A percentile compares a stretch with the other conserved stretches of the same genome.
phyloP scores from a whole-genome alignment of 2,113 vertebrate genomes.

The Xiphias gladius region DNA sequence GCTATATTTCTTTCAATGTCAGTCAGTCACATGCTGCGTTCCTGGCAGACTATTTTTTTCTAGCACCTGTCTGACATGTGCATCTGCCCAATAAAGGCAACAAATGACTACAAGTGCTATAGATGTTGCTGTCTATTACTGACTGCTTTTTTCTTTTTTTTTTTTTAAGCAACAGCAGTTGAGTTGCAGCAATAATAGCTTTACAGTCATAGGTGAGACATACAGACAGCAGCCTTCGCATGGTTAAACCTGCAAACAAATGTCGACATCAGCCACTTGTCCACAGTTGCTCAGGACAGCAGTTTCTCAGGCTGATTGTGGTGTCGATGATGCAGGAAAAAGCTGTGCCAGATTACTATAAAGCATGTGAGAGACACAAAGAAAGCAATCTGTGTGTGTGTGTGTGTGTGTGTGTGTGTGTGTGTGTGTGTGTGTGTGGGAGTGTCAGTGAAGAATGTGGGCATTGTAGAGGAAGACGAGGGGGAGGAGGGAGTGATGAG shows the following conservation, averaged over 20 bases:
- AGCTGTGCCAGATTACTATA: slow-evolving; percentile 33
- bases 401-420: background rate
- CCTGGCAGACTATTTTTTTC: slow-evolving; percentile 1
- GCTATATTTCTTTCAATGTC: background rate
- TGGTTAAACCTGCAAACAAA: slow-evolving; percentile 6
- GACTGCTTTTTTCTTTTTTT: too few species aligned
- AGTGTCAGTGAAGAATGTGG: slow-evolving; percentile 48
- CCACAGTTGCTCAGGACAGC: slow-evolving; percentile 15
- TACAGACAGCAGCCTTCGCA: background rate
- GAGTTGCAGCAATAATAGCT: slow-evolving; percentile 27
- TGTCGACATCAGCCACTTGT: background rate
- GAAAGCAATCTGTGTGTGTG: slow-evolving; percentile 32
- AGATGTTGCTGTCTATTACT: slow-evolving; percentile 1
- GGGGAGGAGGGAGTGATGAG: slow-evolving; percentile 42
- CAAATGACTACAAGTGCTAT: background rate
- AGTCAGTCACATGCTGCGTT: slow-evolving; percentile 25
- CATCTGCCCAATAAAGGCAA: slow-evolving; percentile 25
- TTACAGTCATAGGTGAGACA: background rate
- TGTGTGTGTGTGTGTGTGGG: background rate
- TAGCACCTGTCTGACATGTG: slow-evolving; percentile 22
- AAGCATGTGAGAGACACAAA: slow-evolving; percentile 27
- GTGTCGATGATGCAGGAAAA: slow-evolving; percentile 30
- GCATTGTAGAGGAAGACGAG: slow-evolving; percentile 38
- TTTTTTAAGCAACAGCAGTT: slow-evolving; percentile 14
- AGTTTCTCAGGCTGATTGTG: slow-evolving; percentile 39